Evolutionary conservation across 2,113 vertebrate species (phyloP).

Genomic region (Gymnocephalus cernua): DNA sequence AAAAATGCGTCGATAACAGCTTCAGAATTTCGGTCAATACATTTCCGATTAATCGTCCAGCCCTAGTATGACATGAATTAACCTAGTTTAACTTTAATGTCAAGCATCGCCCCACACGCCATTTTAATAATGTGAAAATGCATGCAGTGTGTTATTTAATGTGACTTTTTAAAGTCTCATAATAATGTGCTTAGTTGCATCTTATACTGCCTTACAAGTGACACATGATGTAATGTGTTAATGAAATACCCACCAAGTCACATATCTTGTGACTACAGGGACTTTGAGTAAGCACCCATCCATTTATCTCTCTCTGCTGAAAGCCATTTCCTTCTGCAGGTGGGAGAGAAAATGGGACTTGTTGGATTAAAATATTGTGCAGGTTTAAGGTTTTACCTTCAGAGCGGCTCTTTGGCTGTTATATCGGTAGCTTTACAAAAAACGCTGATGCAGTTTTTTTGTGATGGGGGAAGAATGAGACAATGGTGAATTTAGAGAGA

Average conservation of each 20-base stretch:
- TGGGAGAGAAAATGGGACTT: constrained; percentile 8
- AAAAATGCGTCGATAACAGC: too few species aligned
- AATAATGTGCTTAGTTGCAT: background rate
- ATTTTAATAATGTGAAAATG: background rate
- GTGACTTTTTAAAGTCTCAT: background rate
- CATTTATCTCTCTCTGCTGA: constrained; percentile 33
- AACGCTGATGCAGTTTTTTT: constrained; percentile 29
- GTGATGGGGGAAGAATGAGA: constrained; percentile 2
- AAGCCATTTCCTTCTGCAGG: constrained; percentile 36
- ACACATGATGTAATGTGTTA: constrained; percentile 1
- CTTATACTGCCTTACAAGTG: background rate
- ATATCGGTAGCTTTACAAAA: constrained; percentile 9
- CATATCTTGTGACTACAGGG: background rate
- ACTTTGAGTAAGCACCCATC: constrained; percentile 36
- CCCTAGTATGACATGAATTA: background rate
- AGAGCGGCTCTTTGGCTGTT: constrained; percentile 2
- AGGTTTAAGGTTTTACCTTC: constrained; percentile 28
- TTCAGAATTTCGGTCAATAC: too few species aligned
- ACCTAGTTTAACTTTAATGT: background rate
- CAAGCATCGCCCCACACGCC: background rate
- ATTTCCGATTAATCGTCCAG: too few species aligned
- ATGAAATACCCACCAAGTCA: background rate
- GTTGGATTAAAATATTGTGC: constrained; percentile 39
- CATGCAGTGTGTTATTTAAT: background rate
- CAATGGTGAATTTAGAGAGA: constrained; percentile 1